Evolutionary conservation across 1,140 invertebrate species (phyloP).

Genomic region (Campoletis sonorensis): DNA sequence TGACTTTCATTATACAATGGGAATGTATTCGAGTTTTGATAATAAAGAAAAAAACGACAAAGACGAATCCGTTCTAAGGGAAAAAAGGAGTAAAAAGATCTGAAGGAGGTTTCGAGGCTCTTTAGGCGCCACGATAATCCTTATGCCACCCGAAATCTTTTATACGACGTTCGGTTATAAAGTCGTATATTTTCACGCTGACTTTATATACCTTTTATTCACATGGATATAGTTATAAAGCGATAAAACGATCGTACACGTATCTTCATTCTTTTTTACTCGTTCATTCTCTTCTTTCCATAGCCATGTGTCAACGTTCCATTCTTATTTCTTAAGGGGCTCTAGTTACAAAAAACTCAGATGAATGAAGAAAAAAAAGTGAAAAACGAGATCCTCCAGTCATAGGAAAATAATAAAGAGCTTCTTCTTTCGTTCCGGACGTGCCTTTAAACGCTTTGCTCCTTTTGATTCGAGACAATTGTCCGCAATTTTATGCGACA

Average conservation of each 20-base stretch:
- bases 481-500: constrained; percentile 16
- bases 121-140: constrained; percentile 47
- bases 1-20: too few species aligned
- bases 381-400: neutral
- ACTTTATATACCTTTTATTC: constrained; percentile 44
- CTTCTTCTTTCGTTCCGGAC: constrained; percentile 6
- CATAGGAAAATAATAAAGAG: constrained; percentile 60
- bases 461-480: neutral
- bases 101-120: constrained; percentile 12
- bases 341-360: neutral
- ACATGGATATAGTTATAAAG: constrained; percentile 9
- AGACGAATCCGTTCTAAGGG: neutral
- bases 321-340: constrained; percentile 68
- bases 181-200: constrained; percentile 61
- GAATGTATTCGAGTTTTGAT: neutral
- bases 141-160: constrained; percentile 44
- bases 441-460: neutral
- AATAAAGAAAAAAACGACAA: neutral
- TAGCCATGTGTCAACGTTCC: constrained; percentile 72
- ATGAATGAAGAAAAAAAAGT: constrained; percentile 11
- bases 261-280: constrained; percentile 6
- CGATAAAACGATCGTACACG: constrained; percentile 12
- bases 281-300: constrained; percentile 21
- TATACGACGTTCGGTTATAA: constrained; percentile 47
- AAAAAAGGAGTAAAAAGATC: constrained; percentile 15